Evolutionary conservation across 2,113 vertebrate species (phyloP).

Genomic region (Turdus rufiventris): DNA sequence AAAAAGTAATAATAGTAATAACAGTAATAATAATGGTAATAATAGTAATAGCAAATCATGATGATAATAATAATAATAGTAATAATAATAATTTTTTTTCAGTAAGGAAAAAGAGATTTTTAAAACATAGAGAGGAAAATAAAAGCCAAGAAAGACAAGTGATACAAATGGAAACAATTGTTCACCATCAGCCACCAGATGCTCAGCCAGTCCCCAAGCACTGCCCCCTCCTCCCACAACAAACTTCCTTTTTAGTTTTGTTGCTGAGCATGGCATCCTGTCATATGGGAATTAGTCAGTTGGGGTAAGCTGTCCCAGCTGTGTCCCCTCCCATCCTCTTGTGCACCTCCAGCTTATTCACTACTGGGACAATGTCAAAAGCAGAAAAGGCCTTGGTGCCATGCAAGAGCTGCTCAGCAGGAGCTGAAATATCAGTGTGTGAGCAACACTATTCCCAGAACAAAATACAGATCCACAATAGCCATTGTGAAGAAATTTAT

Average conservation of each 20-base stretch:
- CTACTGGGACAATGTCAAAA: neutral
- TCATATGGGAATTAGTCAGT: neutral
- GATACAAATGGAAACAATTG: neutral
- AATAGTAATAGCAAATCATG: neutral
- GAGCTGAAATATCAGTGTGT: neutral
- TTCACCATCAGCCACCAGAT: fast-evolving
- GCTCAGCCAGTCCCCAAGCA: neutral
- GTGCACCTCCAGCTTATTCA: fast-evolving
- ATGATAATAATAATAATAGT: neutral
- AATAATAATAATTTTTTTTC: no score
- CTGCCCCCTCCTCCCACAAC: fast-evolving
- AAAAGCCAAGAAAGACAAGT: neutral
- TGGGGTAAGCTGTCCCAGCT: neutral
- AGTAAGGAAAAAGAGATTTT: neutral
- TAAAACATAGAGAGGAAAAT: neutral
- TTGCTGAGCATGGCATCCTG: neutral
- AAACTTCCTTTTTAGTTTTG: neutral
- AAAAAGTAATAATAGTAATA: neutral
- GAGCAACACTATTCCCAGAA: neutral
- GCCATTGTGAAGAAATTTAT: neutral
- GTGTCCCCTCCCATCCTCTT: neutral
- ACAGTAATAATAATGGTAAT: no score
- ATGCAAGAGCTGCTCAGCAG: neutral
- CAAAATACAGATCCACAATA: neutral
- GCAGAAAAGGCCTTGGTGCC: neutral